Evolutionary conservation across 2,797 vertebrate genomes (phyloP), one percentile per base, ranked within the genome.

Genomic region (Etheostoma perlongum): DNA sequence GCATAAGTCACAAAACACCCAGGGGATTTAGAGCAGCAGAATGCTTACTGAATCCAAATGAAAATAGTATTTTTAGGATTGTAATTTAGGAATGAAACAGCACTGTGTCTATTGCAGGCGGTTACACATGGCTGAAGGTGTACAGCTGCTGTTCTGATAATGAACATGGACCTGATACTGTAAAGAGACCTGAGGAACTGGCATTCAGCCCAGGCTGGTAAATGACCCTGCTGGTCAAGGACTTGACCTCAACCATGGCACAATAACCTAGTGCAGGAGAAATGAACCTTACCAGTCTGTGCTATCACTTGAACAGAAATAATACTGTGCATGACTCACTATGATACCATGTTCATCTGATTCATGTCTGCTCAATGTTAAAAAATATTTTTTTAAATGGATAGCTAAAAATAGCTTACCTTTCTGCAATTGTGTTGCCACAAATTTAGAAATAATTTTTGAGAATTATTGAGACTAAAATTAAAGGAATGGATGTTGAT

Each of bases 161-260:
- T 89, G 66, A 81, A 75, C 72, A 66, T 11, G 46, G 40, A 57
- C 65, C 57, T 72, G 58, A 79, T 69, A 58, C 76, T 67, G 77
- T 75, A 76, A 47, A 74, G 83, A 55, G 73, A 76, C 73, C 76
- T 18, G 47, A 74, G 53, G 70, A 72, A 69, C 72, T 85, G 83
- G 82, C 74, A 0, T 25, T 42, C 51, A 44, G 81, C 85, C 78
- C 78, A 63, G 76, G 54, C 60, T 21, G 58, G 63, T 73, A 48
- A 57, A 40, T 51, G 11, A 27, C 44, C 70, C 62, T 36, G 30
- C 1, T 30, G 30, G 30, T 30, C 13, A 25, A 54, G 42, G 48
- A 44, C 19, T 14, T 33, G 42, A 71, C 21, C 52, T 33, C 55
- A 33, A 23, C 14, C 46, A 40, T 33, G 49, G 25, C 65, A 69